Evolutionary conservation across 2,888 invertebrate species (phyloP).

Genomic region (Ophion ventricosus): DNA sequence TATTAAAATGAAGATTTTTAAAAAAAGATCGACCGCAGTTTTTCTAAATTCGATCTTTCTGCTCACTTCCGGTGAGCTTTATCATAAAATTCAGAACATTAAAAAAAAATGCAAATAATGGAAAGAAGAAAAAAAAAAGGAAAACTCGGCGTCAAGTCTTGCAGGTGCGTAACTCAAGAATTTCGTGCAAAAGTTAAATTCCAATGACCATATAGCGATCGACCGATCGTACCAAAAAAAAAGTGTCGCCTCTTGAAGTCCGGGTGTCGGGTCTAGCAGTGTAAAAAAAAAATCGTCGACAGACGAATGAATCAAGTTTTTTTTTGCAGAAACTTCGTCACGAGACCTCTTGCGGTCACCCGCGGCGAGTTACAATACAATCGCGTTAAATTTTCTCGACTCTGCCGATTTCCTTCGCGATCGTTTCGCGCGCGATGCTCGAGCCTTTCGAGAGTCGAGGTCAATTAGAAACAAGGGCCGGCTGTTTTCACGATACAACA

Average conservation of each 20-base stretch:
- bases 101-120: no score
- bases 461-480: constrained; percentile 61
- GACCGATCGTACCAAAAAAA: background rate
- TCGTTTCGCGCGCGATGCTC: constrained; percentile 16
- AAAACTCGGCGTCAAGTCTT: no score
- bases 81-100: no score
- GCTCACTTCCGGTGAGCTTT: no score
- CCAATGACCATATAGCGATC: background rate
- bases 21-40: no score
- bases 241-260: background rate
- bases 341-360: background rate
- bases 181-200: background rate
- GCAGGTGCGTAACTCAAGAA: background rate
- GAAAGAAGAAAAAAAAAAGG: no score
- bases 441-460: background rate
- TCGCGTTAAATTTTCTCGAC: background rate
- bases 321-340: background rate
- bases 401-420: background rate
- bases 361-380: no score
- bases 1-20: no score
- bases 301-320: background rate
- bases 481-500: constrained; percentile 73
- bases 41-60: no score
- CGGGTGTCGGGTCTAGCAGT: background rate
- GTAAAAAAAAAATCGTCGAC: background rate